phyloP scores from a whole-genome alignment of 1,140 invertebrate species.

The Rhyacophila brunnea region DNA sequence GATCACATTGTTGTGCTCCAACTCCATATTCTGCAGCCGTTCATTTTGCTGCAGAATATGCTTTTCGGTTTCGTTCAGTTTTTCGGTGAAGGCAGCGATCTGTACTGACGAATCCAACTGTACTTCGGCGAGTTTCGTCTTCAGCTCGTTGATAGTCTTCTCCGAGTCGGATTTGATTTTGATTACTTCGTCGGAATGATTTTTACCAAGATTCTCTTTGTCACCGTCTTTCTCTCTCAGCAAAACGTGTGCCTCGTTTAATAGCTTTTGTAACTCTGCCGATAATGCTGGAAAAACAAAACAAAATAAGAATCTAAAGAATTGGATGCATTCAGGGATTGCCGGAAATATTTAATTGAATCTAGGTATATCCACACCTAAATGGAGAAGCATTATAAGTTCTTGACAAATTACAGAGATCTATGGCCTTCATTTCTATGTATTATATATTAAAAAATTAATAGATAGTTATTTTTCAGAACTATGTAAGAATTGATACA shows the following conservation, averaged over 20 bases:
- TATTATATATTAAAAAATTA: no score
- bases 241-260: constrained; percentile 52
- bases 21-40: constrained; percentile 49
- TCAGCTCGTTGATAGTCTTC: constrained; percentile 48
- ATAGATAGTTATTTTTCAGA: no score
- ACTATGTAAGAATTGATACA: no score
- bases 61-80: constrained; percentile 48
- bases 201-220: constrained; percentile 52
- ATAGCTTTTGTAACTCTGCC: constrained; percentile 50
- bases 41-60: constrained; percentile 51
- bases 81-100: constrained; percentile 46
- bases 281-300: constrained; percentile 44
- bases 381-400: no score
- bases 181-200: constrained; percentile 48
- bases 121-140: constrained; percentile 48
- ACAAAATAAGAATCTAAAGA: no score
- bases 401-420: no score
- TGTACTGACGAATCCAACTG: constrained; percentile 52
- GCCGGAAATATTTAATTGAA: no score
- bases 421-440: no score
- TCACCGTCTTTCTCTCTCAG: constrained; percentile 52
- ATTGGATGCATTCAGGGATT: no score
- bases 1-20: constrained; percentile 50
- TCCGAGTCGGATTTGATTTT: constrained; percentile 49
- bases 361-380: no score